Percentiles rank a stretch among this genome's conserved stretches.
phyloP scores from a whole-genome alignment of 30 jellyfish, hydroid and myxozoan species.

The Aurelia coerulea region DNA sequence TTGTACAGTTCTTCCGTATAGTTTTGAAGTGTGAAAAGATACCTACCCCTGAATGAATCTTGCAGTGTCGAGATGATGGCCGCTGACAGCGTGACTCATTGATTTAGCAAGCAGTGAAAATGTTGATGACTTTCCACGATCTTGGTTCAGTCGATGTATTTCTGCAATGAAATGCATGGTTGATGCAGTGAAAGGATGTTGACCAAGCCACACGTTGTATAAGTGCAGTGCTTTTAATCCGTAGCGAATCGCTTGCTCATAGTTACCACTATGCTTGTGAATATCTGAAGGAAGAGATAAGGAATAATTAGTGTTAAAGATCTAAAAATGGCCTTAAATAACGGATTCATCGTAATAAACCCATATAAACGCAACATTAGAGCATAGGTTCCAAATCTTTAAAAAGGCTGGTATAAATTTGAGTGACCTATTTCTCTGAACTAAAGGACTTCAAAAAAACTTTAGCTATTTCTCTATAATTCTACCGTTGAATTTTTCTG shows the following conservation, averaged over 20 bases:
- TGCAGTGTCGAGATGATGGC: slow-evolving; percentile 28
- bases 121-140: neutral
- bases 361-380: too few species aligned
- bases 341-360: too few species aligned
- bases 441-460: too few species aligned
- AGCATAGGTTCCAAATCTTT: too few species aligned
- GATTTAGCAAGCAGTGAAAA: slow-evolving; percentile 1
- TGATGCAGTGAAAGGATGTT: slow-evolving; percentile 13
- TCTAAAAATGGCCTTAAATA: too few species aligned
- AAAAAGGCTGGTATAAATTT: too few species aligned
- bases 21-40: neutral
- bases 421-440: too few species aligned
- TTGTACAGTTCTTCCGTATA: neutral
- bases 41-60: slow-evolving; percentile 5
- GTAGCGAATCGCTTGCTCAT: neutral
- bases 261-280: neutral
- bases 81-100: neutral
- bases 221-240: neutral
- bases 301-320: too few species aligned
- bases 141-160: neutral
- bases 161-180: slow-evolving; percentile 2
- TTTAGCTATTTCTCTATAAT: too few species aligned
- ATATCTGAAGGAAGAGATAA: too few species aligned
- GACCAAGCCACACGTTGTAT: neutral
- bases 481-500: too few species aligned